A percentile compares a stretch with the other conserved stretches of the same genome.
phyloP scores from a whole-genome alignment of 2,113 vertebrate genomes.

The Pachypanchax playfairii region DNA sequence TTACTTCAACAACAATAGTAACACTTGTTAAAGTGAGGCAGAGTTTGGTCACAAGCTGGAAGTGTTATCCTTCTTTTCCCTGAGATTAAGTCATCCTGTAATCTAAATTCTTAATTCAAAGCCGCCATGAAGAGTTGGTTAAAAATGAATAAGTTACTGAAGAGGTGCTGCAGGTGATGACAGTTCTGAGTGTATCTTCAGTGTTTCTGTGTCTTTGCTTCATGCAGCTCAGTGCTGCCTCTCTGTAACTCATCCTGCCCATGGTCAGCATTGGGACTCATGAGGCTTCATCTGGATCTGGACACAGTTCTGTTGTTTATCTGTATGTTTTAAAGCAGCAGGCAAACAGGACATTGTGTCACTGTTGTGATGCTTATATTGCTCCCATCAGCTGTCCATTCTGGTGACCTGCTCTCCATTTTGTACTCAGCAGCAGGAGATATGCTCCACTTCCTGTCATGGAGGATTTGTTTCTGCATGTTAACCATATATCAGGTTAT shows the following conservation, averaged over 20 bases:
- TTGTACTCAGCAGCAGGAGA: slow-evolving; percentile 13
- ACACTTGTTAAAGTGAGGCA: neutral
- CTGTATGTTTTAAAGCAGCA: no score
- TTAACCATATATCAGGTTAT: neutral
- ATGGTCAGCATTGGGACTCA: slow-evolving; percentile 4
- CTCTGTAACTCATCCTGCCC: neutral
- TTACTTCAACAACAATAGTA: neutral
- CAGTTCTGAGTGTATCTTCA: neutral
- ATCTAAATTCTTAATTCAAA: slow-evolving; percentile 17
- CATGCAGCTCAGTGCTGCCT: slow-evolving; percentile 9
- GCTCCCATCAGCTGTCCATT: slow-evolving; percentile 24
- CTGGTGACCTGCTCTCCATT: slow-evolving; percentile 29
- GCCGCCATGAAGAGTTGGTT: slow-evolving; percentile 17
- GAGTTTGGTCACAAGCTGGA: slow-evolving; percentile 7
- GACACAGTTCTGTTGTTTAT: no score
- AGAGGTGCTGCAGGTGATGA: slow-evolving; percentile 18
- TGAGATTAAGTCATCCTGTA: slow-evolving; percentile 16
- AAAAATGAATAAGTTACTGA: slow-evolving; percentile 22
- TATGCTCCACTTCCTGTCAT: slow-evolving; percentile 6
- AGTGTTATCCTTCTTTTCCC: neutral
- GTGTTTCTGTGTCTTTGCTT: neutral
- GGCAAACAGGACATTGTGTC: no score
- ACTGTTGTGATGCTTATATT: no score
- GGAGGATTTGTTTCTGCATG: slow-evolving; percentile 10
- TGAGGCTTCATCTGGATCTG: slow-evolving; percentile 8